Evolutionary conservation across 2,888 invertebrate species (phyloP).

Genomic region (Minunthozetes semirufus): DNA sequence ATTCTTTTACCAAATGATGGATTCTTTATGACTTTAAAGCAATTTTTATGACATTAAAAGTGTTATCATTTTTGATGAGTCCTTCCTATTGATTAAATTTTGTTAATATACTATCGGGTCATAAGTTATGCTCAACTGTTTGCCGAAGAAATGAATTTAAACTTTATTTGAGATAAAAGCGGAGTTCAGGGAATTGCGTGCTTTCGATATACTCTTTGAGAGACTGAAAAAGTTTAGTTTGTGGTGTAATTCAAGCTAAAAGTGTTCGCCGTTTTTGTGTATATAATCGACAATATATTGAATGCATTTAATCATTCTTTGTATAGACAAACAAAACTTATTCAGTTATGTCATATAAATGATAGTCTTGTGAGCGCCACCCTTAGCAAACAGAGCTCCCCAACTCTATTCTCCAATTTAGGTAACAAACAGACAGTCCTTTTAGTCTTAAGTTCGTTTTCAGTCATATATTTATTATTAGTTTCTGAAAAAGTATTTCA

Average conservation of each 20-base stretch:
- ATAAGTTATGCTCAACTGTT: background rate
- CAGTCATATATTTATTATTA: no score
- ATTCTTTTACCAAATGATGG: no score
- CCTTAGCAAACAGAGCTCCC: background rate
- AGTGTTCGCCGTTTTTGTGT: background rate
- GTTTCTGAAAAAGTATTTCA: no score
- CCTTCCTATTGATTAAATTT: no score
- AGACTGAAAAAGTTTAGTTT: background rate
- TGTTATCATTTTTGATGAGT: no score
- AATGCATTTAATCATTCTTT: conserved; percentile 9
- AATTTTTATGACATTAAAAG: no score
- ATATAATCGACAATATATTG: background rate
- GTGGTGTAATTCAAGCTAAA: background rate
- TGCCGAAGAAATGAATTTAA: conserved; percentile 4
- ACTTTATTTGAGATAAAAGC: background rate
- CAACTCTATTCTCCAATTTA: background rate
- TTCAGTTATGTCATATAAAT: background rate
- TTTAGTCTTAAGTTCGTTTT: no score
- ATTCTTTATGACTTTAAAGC: no score
- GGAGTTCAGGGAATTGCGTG: background rate
- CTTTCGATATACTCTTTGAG: background rate
- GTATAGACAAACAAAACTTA: background rate
- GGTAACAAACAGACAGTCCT: no score
- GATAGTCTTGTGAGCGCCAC: background rate
- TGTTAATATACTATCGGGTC: no score